phyloP scores from a whole-genome alignment of 2,888 invertebrate genomes.

The Gortyna flavago region DNA sequence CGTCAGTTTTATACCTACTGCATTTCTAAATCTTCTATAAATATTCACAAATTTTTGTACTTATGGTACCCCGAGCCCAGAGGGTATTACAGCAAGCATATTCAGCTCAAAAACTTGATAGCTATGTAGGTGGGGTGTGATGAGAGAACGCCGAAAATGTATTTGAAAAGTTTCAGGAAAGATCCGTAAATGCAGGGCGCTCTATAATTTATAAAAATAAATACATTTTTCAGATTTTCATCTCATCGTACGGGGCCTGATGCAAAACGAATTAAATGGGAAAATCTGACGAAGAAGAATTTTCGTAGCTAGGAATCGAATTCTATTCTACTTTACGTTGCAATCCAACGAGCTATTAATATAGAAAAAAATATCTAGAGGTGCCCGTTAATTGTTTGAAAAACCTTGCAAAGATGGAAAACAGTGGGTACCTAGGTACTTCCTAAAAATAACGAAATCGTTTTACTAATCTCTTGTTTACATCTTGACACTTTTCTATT shows the following conservation, averaged over 20 bases:
- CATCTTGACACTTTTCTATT: neutral
- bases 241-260: neutral
- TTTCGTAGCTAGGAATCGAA: neutral
- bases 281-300: neutral
- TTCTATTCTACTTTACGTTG: neutral
- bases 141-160: neutral
- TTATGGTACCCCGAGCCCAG: neutral
- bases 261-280: neutral
- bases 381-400: neutral
- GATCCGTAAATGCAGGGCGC: neutral
- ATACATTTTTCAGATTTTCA: neutral
- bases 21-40: conserved; percentile 12
- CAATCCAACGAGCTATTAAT: neutral
- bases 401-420: neutral
- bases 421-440: neutral
- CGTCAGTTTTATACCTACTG: conserved; percentile 1
- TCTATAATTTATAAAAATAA: neutral
- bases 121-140: neutral
- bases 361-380: neutral
- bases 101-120: neutral
- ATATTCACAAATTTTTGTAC: conserved; percentile 24
- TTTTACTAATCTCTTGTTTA: neutral
- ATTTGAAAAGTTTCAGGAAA: neutral
- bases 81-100: neutral
- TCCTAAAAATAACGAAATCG: neutral